phyloP scores from a whole-genome alignment of 2,797 vertebrate genomes.

The Botia almorhae region DNA sequence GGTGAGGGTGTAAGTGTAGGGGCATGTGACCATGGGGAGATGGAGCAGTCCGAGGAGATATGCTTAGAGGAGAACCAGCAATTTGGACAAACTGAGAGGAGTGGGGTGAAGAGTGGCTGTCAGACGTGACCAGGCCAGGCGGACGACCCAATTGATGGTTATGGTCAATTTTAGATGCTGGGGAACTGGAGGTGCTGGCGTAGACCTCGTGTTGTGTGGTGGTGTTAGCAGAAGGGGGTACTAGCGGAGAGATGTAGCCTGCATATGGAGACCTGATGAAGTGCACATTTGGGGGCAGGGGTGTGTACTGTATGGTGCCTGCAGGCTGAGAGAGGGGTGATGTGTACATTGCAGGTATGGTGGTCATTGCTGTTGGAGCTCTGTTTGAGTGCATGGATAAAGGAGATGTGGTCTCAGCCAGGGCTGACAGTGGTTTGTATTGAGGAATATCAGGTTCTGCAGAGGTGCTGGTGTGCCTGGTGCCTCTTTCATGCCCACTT shows the following conservation, averaged over 20 bases:
- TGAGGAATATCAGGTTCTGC: constrained; percentile 80
- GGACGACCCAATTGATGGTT: constrained; percentile 77
- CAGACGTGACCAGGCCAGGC: constrained; percentile 80
- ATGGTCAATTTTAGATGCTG: constrained; percentile 87
- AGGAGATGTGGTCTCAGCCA: constrained; percentile 78
- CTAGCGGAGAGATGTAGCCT: constrained; percentile 90
- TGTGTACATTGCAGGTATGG: constrained; percentile 86
- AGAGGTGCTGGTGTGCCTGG: constrained; percentile 63
- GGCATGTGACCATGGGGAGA: constrained; percentile 83
- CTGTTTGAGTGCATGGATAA: constrained; percentile 63
- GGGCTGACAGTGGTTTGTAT: constrained; percentile 84
- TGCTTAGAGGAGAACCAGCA: constrained; percentile 81
- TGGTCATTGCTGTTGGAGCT: constrained; percentile 76
- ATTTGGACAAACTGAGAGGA: constrained; percentile 87
- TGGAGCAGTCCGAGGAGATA: constrained; percentile 78
- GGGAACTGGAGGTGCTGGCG: constrained; percentile 73
- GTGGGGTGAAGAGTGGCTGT: constrained; percentile 70
- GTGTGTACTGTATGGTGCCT: constrained; percentile 88
- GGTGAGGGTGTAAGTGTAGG: constrained; percentile 86
- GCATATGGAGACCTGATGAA: constrained; percentile 91
- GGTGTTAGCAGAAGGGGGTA: constrained; percentile 85
- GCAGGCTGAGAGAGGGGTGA: constrained; percentile 85
- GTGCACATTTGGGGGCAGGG: constrained; percentile 91
- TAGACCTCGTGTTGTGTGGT: constrained; percentile 87
- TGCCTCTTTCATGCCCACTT: constrained; percentile 75